Evolutionary conservation across 2,888 invertebrate species (phyloP).

Genomic region (Callyntrura sp.): DNA sequence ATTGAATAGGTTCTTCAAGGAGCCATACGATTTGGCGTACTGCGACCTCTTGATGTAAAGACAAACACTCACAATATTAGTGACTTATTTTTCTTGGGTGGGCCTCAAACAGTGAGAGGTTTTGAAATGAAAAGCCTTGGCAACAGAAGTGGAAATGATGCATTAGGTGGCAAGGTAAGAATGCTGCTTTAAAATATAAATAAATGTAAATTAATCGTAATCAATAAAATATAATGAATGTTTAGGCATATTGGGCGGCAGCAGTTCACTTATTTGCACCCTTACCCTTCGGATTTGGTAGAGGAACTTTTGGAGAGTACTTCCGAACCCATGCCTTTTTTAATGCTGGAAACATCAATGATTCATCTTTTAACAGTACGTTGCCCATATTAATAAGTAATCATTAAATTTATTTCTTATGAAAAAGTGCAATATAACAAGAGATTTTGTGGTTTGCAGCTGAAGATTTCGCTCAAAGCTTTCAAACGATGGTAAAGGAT

Average conservation of each 20-base stretch:
- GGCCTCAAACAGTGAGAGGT: slow-evolving; percentile 94
- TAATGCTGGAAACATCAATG: slow-evolving; percentile 93
- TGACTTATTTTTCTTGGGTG: slow-evolving; percentile 95
- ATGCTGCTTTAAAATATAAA: slow-evolving; percentile 45
- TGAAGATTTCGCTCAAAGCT: slow-evolving; percentile 84
- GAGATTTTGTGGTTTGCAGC: slow-evolving; percentile 75
- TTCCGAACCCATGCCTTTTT: slow-evolving; percentile 96
- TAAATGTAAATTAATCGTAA: slow-evolving; percentile 56
- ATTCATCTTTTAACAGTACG: slow-evolving; percentile 83
- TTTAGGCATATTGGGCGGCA: slow-evolving; percentile 92
- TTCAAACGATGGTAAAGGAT: slow-evolving; percentile 84
- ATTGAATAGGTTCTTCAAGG: slow-evolving; percentile 89
- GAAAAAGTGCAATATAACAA: not conserved
- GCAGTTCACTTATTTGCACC: slow-evolving; percentile 96
- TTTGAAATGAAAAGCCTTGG: slow-evolving; percentile 95
- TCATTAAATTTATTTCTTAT: too few relatives aligned
- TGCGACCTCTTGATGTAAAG: slow-evolving; percentile 86
- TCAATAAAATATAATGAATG: slow-evolving; percentile 32
- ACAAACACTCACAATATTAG: slow-evolving; percentile 87
- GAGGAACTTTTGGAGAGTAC: slow-evolving; percentile 92
- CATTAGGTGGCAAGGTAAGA: slow-evolving; percentile 89
- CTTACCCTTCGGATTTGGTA: slow-evolving; percentile 93
- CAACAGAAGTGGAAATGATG: slow-evolving; percentile 92
- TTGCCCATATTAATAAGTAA: too few relatives aligned
- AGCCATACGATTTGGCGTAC: slow-evolving; percentile 89